Conservation (phyloP, 92 coral and sea anemone genomes). For the Parazoanthus darwini region DNA sequence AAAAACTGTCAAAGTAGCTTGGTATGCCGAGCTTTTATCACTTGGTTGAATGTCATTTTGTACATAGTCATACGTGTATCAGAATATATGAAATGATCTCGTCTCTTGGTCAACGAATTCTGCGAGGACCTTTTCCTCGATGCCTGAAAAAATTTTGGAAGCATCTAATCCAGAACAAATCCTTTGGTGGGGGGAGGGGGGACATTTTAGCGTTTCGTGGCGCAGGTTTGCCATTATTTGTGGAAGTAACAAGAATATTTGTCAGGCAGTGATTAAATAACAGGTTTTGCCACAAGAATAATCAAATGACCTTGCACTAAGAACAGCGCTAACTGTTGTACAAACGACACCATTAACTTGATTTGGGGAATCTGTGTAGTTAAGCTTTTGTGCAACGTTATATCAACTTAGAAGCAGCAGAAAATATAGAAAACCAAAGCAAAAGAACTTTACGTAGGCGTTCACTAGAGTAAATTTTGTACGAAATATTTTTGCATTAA, state of each 20-base stretch:
- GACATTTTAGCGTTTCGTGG: not conserved
- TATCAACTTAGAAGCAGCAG: not conserved
- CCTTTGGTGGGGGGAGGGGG: not conserved
- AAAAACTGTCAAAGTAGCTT: constrained; percentile 23
- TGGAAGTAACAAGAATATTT: not conserved
- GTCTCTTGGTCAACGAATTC: not conserved
- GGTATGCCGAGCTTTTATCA: constrained; percentile 9
- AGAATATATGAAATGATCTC: not conserved
- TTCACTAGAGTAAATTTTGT: constrained; percentile 64
- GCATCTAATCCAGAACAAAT: not conserved
- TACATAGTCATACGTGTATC: constrained; percentile 32
- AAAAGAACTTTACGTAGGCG: constrained; percentile 21
- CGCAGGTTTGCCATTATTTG: not conserved
- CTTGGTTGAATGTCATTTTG: constrained; percentile 19
- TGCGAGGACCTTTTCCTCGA: not conserved
- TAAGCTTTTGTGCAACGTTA: not conserved
- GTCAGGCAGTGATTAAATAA: not conserved
- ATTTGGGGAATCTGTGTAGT: not conserved
- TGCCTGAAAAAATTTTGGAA: not conserved
- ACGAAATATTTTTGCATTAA: constrained; percentile 84
- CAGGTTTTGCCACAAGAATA: not conserved
- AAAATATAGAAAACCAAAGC: not conserved
- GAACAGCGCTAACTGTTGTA: not conserved
- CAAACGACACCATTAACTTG: not conserved
- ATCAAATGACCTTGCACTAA: not conserved